Base-by-base conservation (phyloP, 2,113 vertebrate genomes). In the Alectura lathami region DNA sequence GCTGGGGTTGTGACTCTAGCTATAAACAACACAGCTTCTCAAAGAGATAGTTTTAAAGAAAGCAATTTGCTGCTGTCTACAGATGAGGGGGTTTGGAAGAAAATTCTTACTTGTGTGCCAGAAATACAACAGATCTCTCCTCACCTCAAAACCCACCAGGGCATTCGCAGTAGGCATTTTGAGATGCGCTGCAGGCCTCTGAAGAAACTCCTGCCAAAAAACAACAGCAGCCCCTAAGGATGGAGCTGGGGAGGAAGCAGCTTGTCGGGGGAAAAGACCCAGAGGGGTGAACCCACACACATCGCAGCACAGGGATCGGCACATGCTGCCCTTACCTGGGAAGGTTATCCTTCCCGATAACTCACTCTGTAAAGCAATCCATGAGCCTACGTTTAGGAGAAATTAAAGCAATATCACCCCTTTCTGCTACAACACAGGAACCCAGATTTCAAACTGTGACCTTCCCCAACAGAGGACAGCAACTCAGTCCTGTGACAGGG, bases 311-410 rank as follows among this genome's bases (percentile, higher is more conserved):
- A 81, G 50, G 36, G 42, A 87, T 42, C 13, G 77, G 80, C 50
- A 78, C 29, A 70, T 20, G 21, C 13, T 78, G 56, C 76, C 79
- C 88, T 80, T 67, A 74, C 51, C 63, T 2, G 0, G 40, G 86
- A 94, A 92, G 32, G 29, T 80, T 47, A 86, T 93, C 53, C 42
- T 81, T 84, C 59, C 50, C 83, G 48, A 34, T 60, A 90, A 82
- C 47, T 88, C 63, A 48, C 47, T 88, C 75, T 53, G 45, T 77
- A 91, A 94, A 86, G 54, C 47, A 86, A 80, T 23, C 9, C 36
- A 21, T 38, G 16, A 77, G 50, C 17, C 3, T 47, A 73, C 10
- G 42, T 14, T 18, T 38, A 42, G 20, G 83, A 59, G 29, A 88
- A 87, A 85, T 8, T 68, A 45, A 84, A 70, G 36, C 29, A 27